Evolutionary conservation across 2,113 vertebrate genomes (phyloP), one percentile per base, ranked within the genome.

Genomic region (Heloderma charlesbogerti): DNA sequence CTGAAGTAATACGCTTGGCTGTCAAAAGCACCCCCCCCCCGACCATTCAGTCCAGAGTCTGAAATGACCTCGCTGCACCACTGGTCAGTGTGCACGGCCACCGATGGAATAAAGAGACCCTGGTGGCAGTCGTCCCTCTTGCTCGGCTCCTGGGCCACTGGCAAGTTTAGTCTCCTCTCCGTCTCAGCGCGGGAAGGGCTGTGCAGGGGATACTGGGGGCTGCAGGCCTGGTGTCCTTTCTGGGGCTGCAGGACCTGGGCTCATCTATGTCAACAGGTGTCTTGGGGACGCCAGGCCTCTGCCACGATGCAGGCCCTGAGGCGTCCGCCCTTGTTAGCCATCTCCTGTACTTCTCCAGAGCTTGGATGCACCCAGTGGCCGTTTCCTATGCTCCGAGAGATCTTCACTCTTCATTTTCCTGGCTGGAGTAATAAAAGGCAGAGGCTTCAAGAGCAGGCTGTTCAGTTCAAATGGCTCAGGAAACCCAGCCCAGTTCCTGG

Each of bases 401-500:
- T 57, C 1, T 0, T 84, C 43, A 7, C 75, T 45, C 86, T 89
- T 67, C 43, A 88, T 84, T 37, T 89, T 87, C 89, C 84, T 86
- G 86, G 63, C 72, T 82, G 91, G 82, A 90, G 93, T 72, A 7
- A 20, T 69, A 54, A 89, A 88, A 92, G 90, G 67, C 40, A 74
- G 51, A 43, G 20, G 43, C 86, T 78, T 45, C 84, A 66, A 48
- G 20, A 66, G 37, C 69, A 63, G 29, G 45, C 45, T 69, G 77
- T 18, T 86, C 79, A 84, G 51, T 92, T 87, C 31, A 88, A 77
- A 84, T 81, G 87, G 29, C 45, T 43, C 82, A 87, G 91, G 93
- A 92, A 93, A 89, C 34, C 13, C 78, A 93, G 72, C 89, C 90
- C 81, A 69, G 16, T 71, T 92, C 87, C 86, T 81, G 81, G 48